Conservation (phyloP, 2,113 vertebrate genomes). For the Rafetus swinhoei region DNA sequence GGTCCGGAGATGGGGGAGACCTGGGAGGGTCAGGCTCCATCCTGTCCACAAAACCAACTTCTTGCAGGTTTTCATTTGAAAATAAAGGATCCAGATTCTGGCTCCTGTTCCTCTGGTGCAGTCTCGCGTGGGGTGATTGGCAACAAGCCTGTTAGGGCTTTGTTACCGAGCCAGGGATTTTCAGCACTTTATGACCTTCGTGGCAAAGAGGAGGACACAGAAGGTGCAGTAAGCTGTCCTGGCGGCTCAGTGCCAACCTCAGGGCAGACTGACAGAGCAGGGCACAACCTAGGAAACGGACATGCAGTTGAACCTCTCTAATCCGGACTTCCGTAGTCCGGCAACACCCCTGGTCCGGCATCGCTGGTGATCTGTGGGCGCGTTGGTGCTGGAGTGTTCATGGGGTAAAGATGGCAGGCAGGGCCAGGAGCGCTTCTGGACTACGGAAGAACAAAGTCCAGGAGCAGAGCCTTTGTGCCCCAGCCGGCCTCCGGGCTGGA, state of each 20-base stretch:
- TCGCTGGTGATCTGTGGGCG: too few species aligned
- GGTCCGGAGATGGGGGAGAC: neutral
- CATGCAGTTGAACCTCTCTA: too few species aligned
- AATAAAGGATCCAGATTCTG: neutral
- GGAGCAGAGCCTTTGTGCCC: too few species aligned
- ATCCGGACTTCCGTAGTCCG: too few species aligned
- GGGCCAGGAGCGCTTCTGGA: too few species aligned
- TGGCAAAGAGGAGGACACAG: too few species aligned
- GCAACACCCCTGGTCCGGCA: too few species aligned
- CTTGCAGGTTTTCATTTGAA: neutral
- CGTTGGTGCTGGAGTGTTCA: too few species aligned
- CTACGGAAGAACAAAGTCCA: too few species aligned
- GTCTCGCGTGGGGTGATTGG: neutral
- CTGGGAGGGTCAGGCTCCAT: neutral
- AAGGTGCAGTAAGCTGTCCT: neutral
- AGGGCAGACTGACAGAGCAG: neutral
- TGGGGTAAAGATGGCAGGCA: too few species aligned
- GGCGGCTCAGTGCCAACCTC: neutral
- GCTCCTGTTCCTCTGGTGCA: neutral
- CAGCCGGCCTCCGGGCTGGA: too few species aligned
- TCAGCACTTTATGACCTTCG: neutral
- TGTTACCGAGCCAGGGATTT: neutral
- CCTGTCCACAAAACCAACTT: neutral
- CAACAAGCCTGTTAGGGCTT: neutral
- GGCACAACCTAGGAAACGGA: neutral